Evolutionary conservation across 2,797 vertebrate genomes (phyloP).

Genomic region (Helostoma temminkii): DNA sequence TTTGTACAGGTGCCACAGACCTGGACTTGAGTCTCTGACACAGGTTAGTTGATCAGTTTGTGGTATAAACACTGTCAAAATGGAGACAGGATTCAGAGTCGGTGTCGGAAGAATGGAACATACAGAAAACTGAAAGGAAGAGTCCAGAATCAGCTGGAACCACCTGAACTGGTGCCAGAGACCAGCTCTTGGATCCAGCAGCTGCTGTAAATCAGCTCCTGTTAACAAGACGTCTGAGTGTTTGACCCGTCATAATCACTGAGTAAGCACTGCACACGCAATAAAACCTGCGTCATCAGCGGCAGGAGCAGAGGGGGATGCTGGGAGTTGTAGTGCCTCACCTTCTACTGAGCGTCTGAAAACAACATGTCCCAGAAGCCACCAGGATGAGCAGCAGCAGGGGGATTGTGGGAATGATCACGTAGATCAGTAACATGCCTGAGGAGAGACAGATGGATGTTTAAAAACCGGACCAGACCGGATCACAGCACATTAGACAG

Average conservation of each 20-base stretch:
- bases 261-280: conserved; percentile 24
- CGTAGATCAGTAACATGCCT: conserved; percentile 95
- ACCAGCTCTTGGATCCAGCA: conserved; percentile 4
- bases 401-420: conserved; percentile 95
- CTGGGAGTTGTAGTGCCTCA: conserved; percentile 67
- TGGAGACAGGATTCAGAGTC: too few species aligned
- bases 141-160: conserved; percentile 26
- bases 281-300: conserved; percentile 3
- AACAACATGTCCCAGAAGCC: conserved; percentile 95
- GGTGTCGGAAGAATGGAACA: too few species aligned
- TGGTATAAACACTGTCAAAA: too few species aligned
- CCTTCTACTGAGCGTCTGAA: conserved; percentile 93
- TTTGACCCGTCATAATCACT: conserved; percentile 44
- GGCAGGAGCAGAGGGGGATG: background rate
- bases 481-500: background rate
- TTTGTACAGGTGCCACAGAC: too few species aligned
- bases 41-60: too few species aligned
- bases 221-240: conserved; percentile 36
- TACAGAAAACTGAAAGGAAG: too few species aligned
- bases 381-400: conserved; percentile 94
- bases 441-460: conserved; percentile 19
- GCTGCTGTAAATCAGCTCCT: conserved; percentile 41
- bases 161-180: conserved; percentile 24
- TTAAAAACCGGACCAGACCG: background rate
- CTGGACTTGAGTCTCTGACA: too few species aligned